Conservation (phyloP, 2,113 vertebrate species). For the Boulengeromyrus knoepffleri region DNA sequence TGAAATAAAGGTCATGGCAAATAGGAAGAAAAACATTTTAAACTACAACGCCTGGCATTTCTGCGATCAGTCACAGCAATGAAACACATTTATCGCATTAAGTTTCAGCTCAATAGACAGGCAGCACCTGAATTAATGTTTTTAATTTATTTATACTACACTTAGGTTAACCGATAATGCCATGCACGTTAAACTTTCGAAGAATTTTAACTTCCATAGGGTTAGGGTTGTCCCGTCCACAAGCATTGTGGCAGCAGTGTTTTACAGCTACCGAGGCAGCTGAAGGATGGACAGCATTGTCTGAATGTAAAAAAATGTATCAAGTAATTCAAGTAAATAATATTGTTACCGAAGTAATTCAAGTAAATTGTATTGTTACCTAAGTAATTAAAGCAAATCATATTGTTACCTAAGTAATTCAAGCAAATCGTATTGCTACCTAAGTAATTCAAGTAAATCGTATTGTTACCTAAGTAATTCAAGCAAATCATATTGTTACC, state of each 20-base stretch:
- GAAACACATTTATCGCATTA: not conserved
- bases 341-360: too few relatives aligned
- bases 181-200: not conserved
- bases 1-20: not conserved
- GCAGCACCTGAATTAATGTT: not conserved
- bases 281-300: not conserved
- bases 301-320: not conserved
- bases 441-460: too few relatives aligned
- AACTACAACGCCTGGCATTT: not conserved
- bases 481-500: too few relatives aligned
- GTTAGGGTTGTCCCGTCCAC: not conserved
- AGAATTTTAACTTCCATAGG: not conserved
- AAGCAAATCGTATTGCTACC: too few relatives aligned
- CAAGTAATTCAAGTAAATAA: too few relatives aligned
- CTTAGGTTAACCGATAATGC: not conserved
- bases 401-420: too few relatives aligned
- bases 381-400: too few relatives aligned
- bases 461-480: too few relatives aligned
- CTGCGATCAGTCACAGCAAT: not conserved
- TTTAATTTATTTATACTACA: not conserved
- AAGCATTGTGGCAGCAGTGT: not conserved
- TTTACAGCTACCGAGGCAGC: not conserved
- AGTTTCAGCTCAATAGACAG: not conserved
- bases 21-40: not conserved
- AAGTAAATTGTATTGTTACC: too few relatives aligned